Evolutionary conservation across 2,888 invertebrate species (phyloP).

Genomic region (Coenonympha glycerion): DNA sequence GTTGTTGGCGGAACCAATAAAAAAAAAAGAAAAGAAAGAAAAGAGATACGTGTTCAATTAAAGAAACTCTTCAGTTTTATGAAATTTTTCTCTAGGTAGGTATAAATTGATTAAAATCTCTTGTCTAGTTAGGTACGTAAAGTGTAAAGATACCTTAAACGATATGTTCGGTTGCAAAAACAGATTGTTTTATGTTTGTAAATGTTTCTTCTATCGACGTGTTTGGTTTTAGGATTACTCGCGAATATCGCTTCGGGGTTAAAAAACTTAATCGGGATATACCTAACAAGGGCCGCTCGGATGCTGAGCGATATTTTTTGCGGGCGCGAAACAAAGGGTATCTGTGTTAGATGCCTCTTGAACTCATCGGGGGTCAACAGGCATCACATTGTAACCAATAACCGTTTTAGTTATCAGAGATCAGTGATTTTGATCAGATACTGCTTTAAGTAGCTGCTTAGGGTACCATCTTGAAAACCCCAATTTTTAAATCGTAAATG

Average conservation of each 20-base stretch:
- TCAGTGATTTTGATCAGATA: neutral
- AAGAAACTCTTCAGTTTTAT: too few relatives aligned
- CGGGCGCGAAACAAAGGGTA: neutral
- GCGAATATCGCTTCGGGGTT: slow-evolving; percentile 1
- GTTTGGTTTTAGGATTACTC: slow-evolving; percentile 20
- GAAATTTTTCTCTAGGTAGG: too few relatives aligned
- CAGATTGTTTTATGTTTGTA: slow-evolving; percentile 20
- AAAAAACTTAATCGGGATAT: neutral
- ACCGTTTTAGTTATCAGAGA: neutral
- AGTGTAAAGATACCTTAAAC: too few relatives aligned
- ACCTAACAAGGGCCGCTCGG: neutral
- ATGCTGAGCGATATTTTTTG: neutral
- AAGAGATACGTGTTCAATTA: too few relatives aligned
- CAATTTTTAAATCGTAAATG: neutral
- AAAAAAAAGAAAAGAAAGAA: too few relatives aligned
- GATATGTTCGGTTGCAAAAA: slow-evolving; percentile 19
- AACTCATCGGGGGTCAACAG: neutral
- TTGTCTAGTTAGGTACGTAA: too few relatives aligned
- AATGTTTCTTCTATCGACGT: slow-evolving; percentile 16
- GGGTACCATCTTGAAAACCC: neutral
- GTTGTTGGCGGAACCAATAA: too few relatives aligned
- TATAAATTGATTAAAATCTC: too few relatives aligned
- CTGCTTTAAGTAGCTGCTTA: neutral
- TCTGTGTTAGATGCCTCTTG: neutral
- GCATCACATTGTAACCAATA: neutral